These are phyloP conservation scores for Amphiduros pacificus DNA, from an alignment of 2,888 invertebrate genomes.

Conservation along the genomic window DNA sequence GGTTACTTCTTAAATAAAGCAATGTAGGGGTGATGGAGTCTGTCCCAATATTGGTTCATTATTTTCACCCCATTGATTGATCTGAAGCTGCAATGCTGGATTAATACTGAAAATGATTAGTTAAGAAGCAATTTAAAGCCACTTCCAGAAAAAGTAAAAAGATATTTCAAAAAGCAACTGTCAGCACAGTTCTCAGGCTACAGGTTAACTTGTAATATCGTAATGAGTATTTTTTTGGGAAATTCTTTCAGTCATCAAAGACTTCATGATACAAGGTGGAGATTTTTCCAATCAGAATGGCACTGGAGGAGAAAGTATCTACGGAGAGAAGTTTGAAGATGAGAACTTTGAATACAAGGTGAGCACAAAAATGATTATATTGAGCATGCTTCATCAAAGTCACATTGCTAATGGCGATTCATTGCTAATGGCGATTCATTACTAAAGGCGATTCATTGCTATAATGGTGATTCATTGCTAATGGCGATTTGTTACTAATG, in stretches of 20 bases:
- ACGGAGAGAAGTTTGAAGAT: constrained; percentile 55
- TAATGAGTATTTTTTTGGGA: too few species aligned
- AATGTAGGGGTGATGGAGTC: too few species aligned
- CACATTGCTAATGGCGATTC: too few species aligned
- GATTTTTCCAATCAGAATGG: constrained; percentile 53
- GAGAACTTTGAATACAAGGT: constrained; percentile 53
- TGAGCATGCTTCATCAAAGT: too few species aligned
- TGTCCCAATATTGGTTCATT: too few species aligned
- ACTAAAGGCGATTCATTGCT: background rate
- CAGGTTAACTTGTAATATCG: too few species aligned
- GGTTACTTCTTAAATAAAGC: too few species aligned
- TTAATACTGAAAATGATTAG: too few species aligned
- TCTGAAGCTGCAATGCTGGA: background rate
- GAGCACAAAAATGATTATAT: background rate
- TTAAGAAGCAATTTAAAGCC: too few species aligned
- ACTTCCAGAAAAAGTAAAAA: background rate
- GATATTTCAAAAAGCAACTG: background rate
- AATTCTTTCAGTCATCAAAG: constrained; percentile 52
- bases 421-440: background rate
- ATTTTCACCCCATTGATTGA: background rate
- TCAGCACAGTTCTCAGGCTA: too few species aligned
- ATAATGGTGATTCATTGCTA: background rate
- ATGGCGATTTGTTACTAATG: background rate
- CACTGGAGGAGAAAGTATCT: constrained; percentile 51
- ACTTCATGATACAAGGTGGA: constrained; percentile 55